Conservation (phyloP, 2,797 vertebrate species). For the Xyrichtys novacula region DNA sequence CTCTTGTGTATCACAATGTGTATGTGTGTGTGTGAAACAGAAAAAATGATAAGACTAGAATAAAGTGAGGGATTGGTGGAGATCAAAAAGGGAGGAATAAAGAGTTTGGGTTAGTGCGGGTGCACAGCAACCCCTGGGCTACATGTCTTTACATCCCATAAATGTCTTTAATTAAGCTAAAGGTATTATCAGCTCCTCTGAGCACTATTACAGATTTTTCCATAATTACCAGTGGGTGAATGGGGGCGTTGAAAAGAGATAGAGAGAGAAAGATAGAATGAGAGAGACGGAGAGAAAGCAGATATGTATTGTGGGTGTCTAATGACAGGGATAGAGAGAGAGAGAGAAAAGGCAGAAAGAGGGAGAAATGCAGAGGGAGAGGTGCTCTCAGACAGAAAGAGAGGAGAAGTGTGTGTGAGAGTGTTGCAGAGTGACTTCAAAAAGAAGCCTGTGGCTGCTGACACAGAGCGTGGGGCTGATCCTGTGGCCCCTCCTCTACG, state of each 20-base stretch:
- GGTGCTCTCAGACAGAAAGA: slow-evolving; percentile 57
- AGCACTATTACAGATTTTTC: slow-evolving; percentile 83
- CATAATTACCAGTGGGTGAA: slow-evolving; percentile 85
- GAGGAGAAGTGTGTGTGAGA: slow-evolving; percentile 52
- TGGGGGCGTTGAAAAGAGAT: slow-evolving; percentile 69
- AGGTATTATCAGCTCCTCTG: slow-evolving; percentile 85
- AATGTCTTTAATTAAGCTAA: slow-evolving; percentile 89
- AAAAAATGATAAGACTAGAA: slow-evolving; percentile 53
- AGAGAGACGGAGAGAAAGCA: slow-evolving; percentile 47
- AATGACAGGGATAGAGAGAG: slow-evolving; percentile 65
- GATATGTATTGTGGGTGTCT: slow-evolving; percentile 73
- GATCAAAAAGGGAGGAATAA: slow-evolving; percentile 73
- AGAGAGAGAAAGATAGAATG: slow-evolving; percentile 41
- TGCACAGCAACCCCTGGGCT: slow-evolving; percentile 76
- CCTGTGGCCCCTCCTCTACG: slow-evolving; percentile 66
- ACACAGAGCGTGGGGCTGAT: slow-evolving; percentile 67
- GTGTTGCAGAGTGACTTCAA: slow-evolving; percentile 69
- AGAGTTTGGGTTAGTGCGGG: slow-evolving; percentile 74
- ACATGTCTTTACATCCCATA: slow-evolving; percentile 85
- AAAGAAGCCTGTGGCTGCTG: slow-evolving; percentile 67
- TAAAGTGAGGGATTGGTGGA: slow-evolving; percentile 57
- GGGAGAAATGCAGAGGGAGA: slow-evolving; percentile 50
- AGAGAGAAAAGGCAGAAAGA: slow-evolving; percentile 22
- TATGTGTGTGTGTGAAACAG: slow-evolving; percentile 54
- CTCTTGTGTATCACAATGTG: slow-evolving; percentile 38